phyloP scores from a whole-genome alignment of 1,140 invertebrate species.

The Tetragnatha versicolor region DNA sequence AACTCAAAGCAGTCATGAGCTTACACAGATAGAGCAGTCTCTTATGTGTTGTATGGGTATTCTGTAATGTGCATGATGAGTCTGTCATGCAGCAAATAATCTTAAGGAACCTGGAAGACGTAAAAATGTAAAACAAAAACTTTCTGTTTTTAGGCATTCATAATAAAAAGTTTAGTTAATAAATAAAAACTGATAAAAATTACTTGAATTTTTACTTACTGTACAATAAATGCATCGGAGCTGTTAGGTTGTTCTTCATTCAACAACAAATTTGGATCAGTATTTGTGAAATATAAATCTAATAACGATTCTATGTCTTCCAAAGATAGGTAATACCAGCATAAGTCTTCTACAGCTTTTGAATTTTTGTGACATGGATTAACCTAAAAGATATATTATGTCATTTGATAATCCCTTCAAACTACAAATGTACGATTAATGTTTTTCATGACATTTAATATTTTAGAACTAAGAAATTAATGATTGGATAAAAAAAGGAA shows the following conservation, averaged over 20 bases:
- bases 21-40: constrained; percentile 17
- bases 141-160: neutral
- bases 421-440: too few relatives aligned
- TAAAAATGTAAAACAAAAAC: neutral
- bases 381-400: constrained; percentile 12
- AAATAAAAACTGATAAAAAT: too few relatives aligned
- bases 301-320: constrained; percentile 13
- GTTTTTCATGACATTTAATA: neutral
- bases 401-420: too few relatives aligned
- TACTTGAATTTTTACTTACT: constrained; percentile 26
- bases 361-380: constrained; percentile 30
- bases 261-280: neutral
- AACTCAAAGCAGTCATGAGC: neutral
- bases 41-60: neutral
- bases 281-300: constrained; percentile 12
- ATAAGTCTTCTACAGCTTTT: constrained; percentile 20
- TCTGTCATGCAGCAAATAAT: constrained; percentile 26
- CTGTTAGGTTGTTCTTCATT: constrained; percentile 10
- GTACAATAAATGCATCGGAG: constrained; percentile 26
- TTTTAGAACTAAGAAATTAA: neutral
- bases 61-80: neutral
- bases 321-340: constrained; percentile 30
- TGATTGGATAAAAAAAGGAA: neutral
- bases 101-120: constrained; percentile 19
- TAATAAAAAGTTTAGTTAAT: neutral